Base-by-base conservation (phyloP, 1,140 invertebrate genomes). In the Rhynchophorus ferrugineus region DNA sequence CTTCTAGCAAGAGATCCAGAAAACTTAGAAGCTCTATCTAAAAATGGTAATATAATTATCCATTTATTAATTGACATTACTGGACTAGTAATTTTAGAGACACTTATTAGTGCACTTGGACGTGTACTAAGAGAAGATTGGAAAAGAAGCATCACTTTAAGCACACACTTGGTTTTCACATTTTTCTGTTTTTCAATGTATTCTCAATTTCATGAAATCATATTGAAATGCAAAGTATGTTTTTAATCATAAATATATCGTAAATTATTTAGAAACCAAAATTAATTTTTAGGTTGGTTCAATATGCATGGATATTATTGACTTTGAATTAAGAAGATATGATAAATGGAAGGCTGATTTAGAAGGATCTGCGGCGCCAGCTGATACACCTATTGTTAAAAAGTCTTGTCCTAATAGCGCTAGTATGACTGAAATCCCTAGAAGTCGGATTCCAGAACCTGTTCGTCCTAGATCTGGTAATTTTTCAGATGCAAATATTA, bases 161-260 rank as follows among this genome's bases (percentile, higher is more conserved):
- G 91, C 47, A 96, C 90, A 59, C 96, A 97, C 71, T 93, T 99
- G 65, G 85, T 97, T 54, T 94, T 94, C 67, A 90, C 92, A 57
- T 99, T 98, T 73, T 94, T 95, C 67, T 96, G 91, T 68, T 95
- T 99, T 70, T 97, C 95, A 8, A 89, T 88, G n/a, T 98, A 95
- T 68, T 85, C 85, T 58, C 84, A 92, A 65, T 98, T 99, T 74
- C 95, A 99, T 71, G 81, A 84, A 29, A 82, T 97, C 8, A 88
- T 99, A 41, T 76, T 87, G 8, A 87, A 91, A 63, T 91, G 91
- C 63, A 93, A 93, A 74, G 85, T 89, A 38, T n/a, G n/a, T 34
- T 34, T 8, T 34, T 34, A 34, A 34, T 8, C n/a, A 34, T 8
- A 8, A 8, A 34, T 34, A 34, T 34, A 34, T 8, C 8, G 8